phyloP scores from a whole-genome alignment of 2,113 vertebrate species.

The Aplodontia rufa region DNA sequence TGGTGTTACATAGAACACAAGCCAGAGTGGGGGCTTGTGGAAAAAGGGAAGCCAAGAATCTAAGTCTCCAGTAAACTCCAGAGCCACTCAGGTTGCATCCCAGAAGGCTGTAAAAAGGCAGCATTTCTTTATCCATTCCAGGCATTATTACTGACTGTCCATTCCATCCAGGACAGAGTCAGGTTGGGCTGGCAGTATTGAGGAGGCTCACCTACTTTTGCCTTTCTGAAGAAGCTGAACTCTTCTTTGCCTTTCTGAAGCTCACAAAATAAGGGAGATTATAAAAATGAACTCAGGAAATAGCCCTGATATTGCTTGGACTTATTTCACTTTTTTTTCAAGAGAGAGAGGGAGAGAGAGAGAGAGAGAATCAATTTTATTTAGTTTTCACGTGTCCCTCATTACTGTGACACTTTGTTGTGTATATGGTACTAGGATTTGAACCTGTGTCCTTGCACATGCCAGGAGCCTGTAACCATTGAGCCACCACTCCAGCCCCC shows the following conservation, averaged over 20 bases:
- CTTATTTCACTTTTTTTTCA: no score
- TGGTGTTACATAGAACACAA: background rate
- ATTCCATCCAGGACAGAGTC: background rate
- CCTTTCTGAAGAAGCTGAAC: background rate
- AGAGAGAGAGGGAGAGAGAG: no score
- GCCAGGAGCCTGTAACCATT: no score
- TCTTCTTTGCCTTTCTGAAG: background rate
- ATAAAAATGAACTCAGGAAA: background rate
- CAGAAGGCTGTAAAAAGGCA: constrained; percentile 8
- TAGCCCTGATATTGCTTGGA: background rate
- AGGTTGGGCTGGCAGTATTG: background rate
- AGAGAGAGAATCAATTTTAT: no score
- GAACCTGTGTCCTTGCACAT: no score
- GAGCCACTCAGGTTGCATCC: background rate
- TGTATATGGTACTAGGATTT: no score
- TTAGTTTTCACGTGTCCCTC: no score
- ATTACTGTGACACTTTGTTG: no score
- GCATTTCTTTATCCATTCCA: background rate
- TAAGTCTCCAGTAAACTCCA: background rate
- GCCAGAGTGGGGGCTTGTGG: background rate
- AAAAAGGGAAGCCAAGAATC: background rate
- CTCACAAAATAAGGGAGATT: background rate
- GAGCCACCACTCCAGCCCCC: no score
- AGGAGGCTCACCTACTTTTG: background rate
- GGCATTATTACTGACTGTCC: background rate